These are phyloP conservation scores for Diarsia dahlii DNA, from an alignment of 2,888 invertebrate genomes.

Conservation along the genomic window DNA sequence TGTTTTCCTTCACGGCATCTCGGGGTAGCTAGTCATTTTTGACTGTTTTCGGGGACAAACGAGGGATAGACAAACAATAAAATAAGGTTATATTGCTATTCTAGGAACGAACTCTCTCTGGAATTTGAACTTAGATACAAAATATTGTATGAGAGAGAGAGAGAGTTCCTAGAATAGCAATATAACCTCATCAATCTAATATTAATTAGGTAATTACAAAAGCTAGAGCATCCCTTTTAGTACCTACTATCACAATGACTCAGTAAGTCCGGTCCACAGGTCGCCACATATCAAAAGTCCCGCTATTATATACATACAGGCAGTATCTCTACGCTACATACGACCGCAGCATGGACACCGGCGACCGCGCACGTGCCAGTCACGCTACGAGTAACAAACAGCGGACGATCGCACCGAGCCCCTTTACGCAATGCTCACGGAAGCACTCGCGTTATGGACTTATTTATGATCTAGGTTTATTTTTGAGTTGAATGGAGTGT, in stretches of 20 bases:
- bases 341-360: constrained; percentile 43
- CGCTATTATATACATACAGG: constrained; percentile 19
- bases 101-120: neutral
- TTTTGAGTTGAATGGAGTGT: neutral
- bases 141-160: too few species aligned
- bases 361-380: constrained; percentile 42
- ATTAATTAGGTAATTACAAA: too few species aligned
- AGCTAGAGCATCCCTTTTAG: neutral
- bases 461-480: constrained; percentile 19
- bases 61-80: neutral
- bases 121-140: too few species aligned
- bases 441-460: constrained; percentile 33
- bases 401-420: constrained; percentile 22
- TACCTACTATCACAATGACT: constrained; percentile 24
- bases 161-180: too few species aligned
- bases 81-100: neutral
- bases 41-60: neutral
- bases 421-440: constrained; percentile 58
- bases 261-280: constrained; percentile 41
- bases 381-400: constrained; percentile 38
- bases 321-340: constrained; percentile 21
- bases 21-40: neutral
- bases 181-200: too few species aligned
- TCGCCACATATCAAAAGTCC: constrained; percentile 9
- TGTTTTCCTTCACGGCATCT: too few species aligned